Conservation (phyloP, 2,113 vertebrate species). For the Micronycteris hirsuta region DNA sequence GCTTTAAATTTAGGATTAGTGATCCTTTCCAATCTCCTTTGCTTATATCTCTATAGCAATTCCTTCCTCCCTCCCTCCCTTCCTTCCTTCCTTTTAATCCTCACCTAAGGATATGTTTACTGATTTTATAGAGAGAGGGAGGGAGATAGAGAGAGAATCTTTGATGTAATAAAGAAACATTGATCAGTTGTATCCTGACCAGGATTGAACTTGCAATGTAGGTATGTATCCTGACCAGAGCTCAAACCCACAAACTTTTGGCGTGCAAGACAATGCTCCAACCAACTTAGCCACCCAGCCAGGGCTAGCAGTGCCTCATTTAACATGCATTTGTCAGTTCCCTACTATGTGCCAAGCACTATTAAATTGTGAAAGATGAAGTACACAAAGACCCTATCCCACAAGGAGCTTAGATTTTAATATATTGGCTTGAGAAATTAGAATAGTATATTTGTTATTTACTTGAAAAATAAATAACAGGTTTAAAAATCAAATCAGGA, state of each 20-base stretch:
- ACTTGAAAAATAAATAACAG: not conserved
- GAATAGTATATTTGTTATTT: not conserved
- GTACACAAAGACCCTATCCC: not conserved
- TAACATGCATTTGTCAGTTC: not conserved
- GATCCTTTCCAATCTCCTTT: not conserved
- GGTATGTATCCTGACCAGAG: too few species aligned
- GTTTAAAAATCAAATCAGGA: not conserved
- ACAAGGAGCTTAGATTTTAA: not conserved
- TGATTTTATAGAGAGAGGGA: too few species aligned
- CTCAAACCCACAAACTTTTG: too few species aligned
- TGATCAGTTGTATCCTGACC: too few species aligned
- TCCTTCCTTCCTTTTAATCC: too few species aligned
- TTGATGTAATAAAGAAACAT: too few species aligned
- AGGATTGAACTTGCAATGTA: too few species aligned
- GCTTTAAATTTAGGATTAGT: not conserved
- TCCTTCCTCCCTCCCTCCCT: too few species aligned
- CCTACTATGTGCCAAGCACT: not conserved
- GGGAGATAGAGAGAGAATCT: too few species aligned
- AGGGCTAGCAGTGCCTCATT: not conserved
- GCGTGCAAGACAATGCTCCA: too few species aligned
- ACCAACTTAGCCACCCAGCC: too few species aligned
- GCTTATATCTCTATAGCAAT: not conserved
- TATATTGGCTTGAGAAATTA: not conserved
- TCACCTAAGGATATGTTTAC: too few species aligned
- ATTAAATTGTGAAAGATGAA: not conserved